Percentiles rank a stretch among this genome's conserved stretches.
Evolutionary conservation across 2,888 invertebrate genomes (phyloP).

Genomic region (Cremastinae sp.): DNA sequence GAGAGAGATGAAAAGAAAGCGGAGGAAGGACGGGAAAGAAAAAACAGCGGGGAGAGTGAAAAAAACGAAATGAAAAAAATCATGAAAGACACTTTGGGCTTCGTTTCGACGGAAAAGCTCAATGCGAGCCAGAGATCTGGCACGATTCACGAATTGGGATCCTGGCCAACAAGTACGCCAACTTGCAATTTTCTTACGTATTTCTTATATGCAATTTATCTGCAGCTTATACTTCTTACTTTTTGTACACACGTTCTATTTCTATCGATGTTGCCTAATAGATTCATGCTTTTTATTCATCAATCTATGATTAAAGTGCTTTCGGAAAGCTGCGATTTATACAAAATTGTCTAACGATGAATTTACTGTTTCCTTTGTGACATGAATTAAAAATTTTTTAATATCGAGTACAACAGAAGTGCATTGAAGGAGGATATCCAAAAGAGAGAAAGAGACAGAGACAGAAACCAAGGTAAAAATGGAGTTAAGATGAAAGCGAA

Average conservation of each 20-base stretch:
- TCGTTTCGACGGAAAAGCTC: conserved; percentile 15
- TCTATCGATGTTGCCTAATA: background rate
- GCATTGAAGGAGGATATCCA: conserved; percentile 3
- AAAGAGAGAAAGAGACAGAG: background rate
- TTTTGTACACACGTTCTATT: background rate
- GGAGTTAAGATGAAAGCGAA: background rate
- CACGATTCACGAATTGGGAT: conserved; percentile 29
- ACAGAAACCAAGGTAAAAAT: background rate
- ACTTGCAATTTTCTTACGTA: conserved; percentile 20
- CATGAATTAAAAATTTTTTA: no score
- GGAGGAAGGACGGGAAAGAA: conserved; percentile 35
- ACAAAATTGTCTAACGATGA: no score
- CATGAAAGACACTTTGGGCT: conserved; percentile 7
- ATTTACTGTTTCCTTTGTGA: no score
- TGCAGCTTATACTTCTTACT: background rate
- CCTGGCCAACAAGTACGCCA: conserved; percentile 34
- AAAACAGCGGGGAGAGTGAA: conserved; percentile 21
- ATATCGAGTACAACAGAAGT: background rate
- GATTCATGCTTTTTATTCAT: background rate
- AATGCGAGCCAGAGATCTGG: conserved; percentile 27
- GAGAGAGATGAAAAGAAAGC: conserved; percentile 16
- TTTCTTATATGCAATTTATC: conserved; percentile 21
- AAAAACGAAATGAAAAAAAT: conserved; percentile 26
- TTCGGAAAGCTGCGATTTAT: no score
- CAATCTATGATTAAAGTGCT: no score